These are phyloP conservation scores for Cyprinodon brontotheroides DNA, from an alignment of 2,113 vertebrate species.

Conservation along the genomic window DNA sequence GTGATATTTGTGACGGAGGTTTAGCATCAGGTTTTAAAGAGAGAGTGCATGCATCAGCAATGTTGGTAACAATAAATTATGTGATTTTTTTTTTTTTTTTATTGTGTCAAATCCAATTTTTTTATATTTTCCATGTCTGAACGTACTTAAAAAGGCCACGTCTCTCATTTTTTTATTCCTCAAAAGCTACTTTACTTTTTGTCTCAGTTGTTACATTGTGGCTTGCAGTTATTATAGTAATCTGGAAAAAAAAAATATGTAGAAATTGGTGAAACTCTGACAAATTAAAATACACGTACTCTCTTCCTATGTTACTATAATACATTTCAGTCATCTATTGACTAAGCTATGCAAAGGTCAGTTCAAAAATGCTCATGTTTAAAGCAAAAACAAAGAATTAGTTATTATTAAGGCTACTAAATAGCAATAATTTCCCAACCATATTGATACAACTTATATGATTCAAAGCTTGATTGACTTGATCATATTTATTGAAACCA, in stretches of 20 bases:
- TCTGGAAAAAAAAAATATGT: background rate
- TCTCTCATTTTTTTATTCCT: background rate
- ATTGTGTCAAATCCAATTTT: background rate
- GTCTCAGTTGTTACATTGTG: background rate
- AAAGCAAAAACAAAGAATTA: too few relatives aligned
- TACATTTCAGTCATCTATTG: background rate
- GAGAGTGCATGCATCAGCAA: conserved; percentile 1
- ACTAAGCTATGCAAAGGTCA: background rate
- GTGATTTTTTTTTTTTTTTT: background rate
- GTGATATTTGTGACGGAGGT: background rate
- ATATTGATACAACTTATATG: too few relatives aligned
- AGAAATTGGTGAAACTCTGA: background rate
- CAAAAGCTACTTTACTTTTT: background rate
- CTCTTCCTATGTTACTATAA: background rate
- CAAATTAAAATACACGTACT: background rate
- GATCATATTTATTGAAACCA: too few relatives aligned
- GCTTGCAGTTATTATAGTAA: background rate
- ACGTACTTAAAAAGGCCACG: background rate
- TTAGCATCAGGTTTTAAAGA: conserved; percentile 15
- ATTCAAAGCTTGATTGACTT: too few relatives aligned
- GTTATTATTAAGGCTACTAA: too few relatives aligned
- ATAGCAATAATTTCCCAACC: too few relatives aligned
- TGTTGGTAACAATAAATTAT: conserved; percentile 2
- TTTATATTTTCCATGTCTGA: background rate
- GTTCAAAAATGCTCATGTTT: background rate